phyloP scores from a whole-genome alignment of 2,888 invertebrate genomes.

The Halictus ligatus region DNA sequence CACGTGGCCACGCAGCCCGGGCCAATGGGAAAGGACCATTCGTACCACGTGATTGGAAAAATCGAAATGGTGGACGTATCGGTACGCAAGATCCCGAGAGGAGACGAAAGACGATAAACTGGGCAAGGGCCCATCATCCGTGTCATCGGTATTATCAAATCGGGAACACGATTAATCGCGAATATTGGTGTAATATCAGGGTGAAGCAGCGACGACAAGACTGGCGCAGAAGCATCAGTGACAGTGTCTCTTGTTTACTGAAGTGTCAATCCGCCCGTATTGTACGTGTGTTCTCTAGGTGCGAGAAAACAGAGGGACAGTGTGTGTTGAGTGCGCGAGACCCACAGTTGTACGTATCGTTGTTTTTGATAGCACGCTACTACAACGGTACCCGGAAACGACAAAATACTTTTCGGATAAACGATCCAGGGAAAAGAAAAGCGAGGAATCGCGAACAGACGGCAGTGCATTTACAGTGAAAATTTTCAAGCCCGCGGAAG shows the following conservation, averaged over 20 bases:
- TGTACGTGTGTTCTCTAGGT: conserved; percentile 63
- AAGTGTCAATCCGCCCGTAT: conserved; percentile 74
- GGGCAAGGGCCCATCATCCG: conserved; percentile 75
- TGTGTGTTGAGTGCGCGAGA: conserved; percentile 49
- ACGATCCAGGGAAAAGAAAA: conserved; percentile 28
- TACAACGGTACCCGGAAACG: conserved; percentile 9
- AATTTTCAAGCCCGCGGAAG: conserved; percentile 58
- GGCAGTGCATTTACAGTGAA: conserved; percentile 56
- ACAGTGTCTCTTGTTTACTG: conserved; percentile 64
- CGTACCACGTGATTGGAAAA: conserved; percentile 80
- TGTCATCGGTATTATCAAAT: conserved; percentile 71
- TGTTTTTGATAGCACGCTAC: conserved; percentile 35
- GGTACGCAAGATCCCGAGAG: conserved; percentile 81
- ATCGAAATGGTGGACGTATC: conserved; percentile 83
- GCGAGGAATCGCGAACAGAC: conserved; percentile 52
- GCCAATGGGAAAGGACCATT: conserved; percentile 53
- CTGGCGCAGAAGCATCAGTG: conserved; percentile 44
- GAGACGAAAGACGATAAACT: conserved; percentile 81
- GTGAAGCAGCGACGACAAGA: conserved; percentile 15
- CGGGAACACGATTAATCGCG: conserved; percentile 49
- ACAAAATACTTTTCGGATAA: conserved; percentile 16
- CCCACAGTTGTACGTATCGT: conserved; percentile 31
- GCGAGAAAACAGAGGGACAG: conserved; percentile 61
- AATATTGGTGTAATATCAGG: conserved; percentile 44
- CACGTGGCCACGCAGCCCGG: conserved; percentile 55